Evolutionary conservation across 2,888 invertebrate species (phyloP), one percentile per base, ranked within the genome.

Genomic region (Ligdia adustata): DNA sequence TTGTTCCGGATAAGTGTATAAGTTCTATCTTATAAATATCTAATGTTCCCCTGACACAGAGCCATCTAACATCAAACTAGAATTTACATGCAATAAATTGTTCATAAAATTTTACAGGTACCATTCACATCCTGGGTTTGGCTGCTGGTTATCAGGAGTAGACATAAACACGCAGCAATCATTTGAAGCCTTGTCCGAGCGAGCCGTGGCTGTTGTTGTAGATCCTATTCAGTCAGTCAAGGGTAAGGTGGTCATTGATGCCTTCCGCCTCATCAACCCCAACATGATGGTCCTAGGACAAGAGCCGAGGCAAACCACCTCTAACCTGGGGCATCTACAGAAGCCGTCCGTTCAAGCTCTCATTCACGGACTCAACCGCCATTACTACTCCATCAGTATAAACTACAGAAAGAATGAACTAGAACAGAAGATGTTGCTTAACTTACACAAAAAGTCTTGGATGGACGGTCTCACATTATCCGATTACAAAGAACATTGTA

Each of bases 101-200:
- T n/a, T n/a, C n/a, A n/a, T n/a, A n/a, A n/a, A n/a, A n/a, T n/a
- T n/a, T 70, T 81, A 64, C 63, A 93, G 93, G 93, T 99, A 99
- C 80, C 99, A 99, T 78, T 99, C 99, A 39, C 99, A 99, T 94
- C 99, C 99, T 64, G 99, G 99, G 20, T 99, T 99, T 87, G 99
- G 99, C 27, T 99, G 99, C 82, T 99, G 99, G 99, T 91, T 99
- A 53, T 99, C 99, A 6, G 99, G 98, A 28, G 99, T 99, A 6
- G 99, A 99, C 82, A 99, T 99, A 64, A 99, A 99, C 79, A 99
- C 99, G 2, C 99, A 99, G 80, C 99, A 99, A 83, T 99, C 98
- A 45, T 99, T 99, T 83, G 99, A 99, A 85, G 99, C 99, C 0
- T 91, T 99, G 3, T 98, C 98, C 15, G 99, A 99, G 77, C 91